These are phyloP conservation scores for human (Homo sapiens) DNA, from an alignment of 2,113 vertebrate species.

Conservation along the genomic window GRCh38 chr12:113394001-113394500, in stretches of 20 bases:
- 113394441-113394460: too few relatives aligned
- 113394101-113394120: background rate
- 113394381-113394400: background rate
- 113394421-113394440: too few relatives aligned
- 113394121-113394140: background rate
- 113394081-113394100: background rate
- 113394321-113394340: too few relatives aligned
- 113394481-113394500: too few relatives aligned
- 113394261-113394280: too few relatives aligned
- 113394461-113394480: too few relatives aligned
- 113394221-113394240: background rate
- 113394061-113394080: background rate
- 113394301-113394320: too few relatives aligned
- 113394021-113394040: background rate
- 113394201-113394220: too few relatives aligned
- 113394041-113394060: background rate
- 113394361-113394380: background rate
- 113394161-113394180: background rate
- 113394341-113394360: background rate
- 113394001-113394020: constrained; percentile 89
- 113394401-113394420: too few relatives aligned
- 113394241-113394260: too few relatives aligned
- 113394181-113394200: background rate
- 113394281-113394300: too few relatives aligned
- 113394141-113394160: background rate